Evolutionary conservation across 2,888 invertebrate genomes (phyloP), one percentile per base, ranked within the genome.

Genomic region (Rhagium mordax): DNA sequence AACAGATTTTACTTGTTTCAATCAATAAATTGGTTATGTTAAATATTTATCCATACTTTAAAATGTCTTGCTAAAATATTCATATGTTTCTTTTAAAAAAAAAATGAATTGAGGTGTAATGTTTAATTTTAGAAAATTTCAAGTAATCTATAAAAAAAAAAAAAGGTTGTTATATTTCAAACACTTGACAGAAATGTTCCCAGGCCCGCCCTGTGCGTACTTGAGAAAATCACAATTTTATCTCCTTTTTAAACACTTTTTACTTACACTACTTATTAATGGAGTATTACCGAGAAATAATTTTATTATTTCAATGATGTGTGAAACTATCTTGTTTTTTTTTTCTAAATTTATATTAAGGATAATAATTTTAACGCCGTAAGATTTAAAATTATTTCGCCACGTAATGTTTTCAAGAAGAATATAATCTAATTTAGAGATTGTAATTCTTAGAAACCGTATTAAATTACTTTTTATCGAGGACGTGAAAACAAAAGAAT

Each of bases 361-460:
- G 16, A 49, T 24, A 15, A 61, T n/a, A 10, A 13, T 18, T 27
- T 16, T 27, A 51, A 48, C 27, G 27, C 47, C 48, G 13, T 24
- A n/a, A 15, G 15, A 47, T 27, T 21, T 51, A 27, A 20, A 65
- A n/a, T 20, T 29, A 65, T 65, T 53, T 29, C 18, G 65, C 65
- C 53, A 18, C 24, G 65, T 65, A 65, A 65, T 53, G 65, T 21
- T 65, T 65, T 65, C 53, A 21, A 53, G 65, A 65, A 65, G 65
- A 65, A n/a, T 49, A n/a, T 53, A 65, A 65, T 53, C 65, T 65
- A 65, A 65, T 65, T 65, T 65, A 21, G 51, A 51, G 65, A 53
- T 20, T 29, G 53, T n/a, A 20, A 16, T 65, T 65, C 65, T 53
- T 16, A 33, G 65, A 65, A 65, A 33, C 18, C 18, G 21, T 15